phyloP scores from a whole-genome alignment of 1,140 invertebrate species.

The Drosophila nigrodunni region DNA sequence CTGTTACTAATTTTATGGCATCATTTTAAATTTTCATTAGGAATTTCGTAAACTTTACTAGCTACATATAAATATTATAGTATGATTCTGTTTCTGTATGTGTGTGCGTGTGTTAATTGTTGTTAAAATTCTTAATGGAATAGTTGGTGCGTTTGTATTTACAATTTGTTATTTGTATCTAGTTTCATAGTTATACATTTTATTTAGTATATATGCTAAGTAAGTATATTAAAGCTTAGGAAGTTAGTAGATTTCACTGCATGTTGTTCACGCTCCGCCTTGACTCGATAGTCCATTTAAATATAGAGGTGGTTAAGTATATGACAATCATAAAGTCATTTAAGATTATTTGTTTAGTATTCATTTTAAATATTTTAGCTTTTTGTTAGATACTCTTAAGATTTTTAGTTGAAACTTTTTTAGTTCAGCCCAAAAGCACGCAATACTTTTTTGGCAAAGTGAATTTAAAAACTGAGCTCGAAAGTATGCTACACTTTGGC shows the following conservation, averaged over 20 bases:
- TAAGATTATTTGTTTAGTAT: constrained; percentile 9
- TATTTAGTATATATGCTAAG: constrained; percentile 35
- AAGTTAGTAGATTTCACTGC: constrained; percentile 76
- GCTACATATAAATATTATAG: constrained; percentile 45
- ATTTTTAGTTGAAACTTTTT: not conserved
- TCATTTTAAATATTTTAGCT: not conserved
- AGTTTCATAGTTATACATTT: constrained; percentile 26
- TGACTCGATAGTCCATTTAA: constrained; percentile 17
- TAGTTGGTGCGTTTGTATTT: constrained; percentile 81
- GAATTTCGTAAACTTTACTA: constrained; percentile 74
- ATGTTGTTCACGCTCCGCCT: constrained; percentile 39
- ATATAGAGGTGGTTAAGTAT: constrained; percentile 44
- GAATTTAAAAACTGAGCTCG: not conserved
- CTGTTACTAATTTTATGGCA: constrained; percentile 41
- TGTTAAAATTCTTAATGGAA: constrained; percentile 79
- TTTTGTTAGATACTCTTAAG: not conserved
- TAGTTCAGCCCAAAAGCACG: constrained; percentile 34
- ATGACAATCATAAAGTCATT: constrained; percentile 14
- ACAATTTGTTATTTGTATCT: constrained; percentile 72
- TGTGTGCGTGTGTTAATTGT: constrained; percentile 44
- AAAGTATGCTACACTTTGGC: constrained; percentile 13
- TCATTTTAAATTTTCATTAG: constrained; percentile 32
- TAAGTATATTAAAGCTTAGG: constrained; percentile 76
- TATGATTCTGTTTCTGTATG: constrained; percentile 1
- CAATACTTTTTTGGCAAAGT: constrained; percentile 7